These are phyloP conservation scores for Drosophila chauvacae DNA, from an alignment of 1,140 invertebrate species.

Conservation along the genomic window DNA sequence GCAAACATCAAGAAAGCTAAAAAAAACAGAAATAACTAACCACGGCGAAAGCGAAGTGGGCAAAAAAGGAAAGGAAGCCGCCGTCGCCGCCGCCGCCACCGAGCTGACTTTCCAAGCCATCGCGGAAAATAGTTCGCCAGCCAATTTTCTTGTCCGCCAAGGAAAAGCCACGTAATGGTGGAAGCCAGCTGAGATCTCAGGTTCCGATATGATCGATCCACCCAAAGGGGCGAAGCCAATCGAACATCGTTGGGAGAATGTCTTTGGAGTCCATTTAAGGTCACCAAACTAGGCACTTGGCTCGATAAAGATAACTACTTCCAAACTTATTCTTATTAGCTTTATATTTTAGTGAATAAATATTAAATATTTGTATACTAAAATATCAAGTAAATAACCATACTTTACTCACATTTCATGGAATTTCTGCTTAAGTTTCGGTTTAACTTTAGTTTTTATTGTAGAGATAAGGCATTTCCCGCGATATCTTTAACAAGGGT, in stretches of 20 bases:
- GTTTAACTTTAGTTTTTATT: not conserved
- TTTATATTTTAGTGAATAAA: not conserved
- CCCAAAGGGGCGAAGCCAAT: not conserved
- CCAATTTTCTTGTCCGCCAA: slow-evolving; percentile 34
- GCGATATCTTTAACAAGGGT: not conserved
- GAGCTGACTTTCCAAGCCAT: slow-evolving; percentile 36
- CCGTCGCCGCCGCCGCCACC: not conserved
- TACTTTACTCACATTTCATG: not conserved
- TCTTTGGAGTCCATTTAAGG: slow-evolving; percentile 4
- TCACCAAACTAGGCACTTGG: not conserved
- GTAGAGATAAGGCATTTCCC: not conserved
- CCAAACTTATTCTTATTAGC: not conserved
- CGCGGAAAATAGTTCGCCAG: slow-evolving; percentile 37
- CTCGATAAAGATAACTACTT: not conserved
- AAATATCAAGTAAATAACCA: not conserved
- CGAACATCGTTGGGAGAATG: slow-evolving; percentile 5
- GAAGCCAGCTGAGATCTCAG: slow-evolving; percentile 11
- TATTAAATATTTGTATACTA: no score
- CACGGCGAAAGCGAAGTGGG: slow-evolving; percentile 35
- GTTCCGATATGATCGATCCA: slow-evolving; percentile 28
- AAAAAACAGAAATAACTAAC: not conserved
- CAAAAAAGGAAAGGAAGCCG: slow-evolving; percentile 49
- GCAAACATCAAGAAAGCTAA: slow-evolving; percentile 4
- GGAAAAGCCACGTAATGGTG: slow-evolving; percentile 26
- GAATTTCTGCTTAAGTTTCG: not conserved